Evolutionary conservation across 2,113 vertebrate genomes (phyloP).

Genomic region (Oceanites oceanicus): DNA sequence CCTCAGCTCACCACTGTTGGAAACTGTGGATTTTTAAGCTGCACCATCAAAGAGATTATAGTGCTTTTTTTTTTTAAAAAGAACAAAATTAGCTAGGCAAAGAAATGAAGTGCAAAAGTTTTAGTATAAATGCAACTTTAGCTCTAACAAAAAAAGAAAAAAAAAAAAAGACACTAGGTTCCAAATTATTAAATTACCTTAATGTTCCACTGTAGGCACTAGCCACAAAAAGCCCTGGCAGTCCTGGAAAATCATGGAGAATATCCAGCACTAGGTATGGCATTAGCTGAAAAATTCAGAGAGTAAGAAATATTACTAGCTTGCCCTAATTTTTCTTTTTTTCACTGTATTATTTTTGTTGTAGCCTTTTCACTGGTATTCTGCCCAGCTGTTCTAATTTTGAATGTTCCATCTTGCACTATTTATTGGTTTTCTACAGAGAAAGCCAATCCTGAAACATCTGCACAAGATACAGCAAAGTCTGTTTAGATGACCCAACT

Average conservation of each 20-base stretch:
- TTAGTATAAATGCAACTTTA: background rate
- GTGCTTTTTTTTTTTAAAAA: background rate
- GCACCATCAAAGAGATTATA: background rate
- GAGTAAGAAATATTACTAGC: background rate
- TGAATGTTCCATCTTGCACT: background rate
- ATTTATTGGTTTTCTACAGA: background rate
- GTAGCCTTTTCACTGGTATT: background rate
- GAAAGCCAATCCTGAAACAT: background rate
- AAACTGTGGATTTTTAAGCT: background rate
- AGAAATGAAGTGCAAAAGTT: background rate
- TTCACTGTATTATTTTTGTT: background rate
- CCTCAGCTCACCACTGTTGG: background rate
- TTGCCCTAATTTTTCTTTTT: background rate
- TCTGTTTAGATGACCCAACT: background rate
- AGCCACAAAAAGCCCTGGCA: conserved; percentile 95
- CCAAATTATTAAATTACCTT: conserved; percentile 78
- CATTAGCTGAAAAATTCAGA: conserved; percentile 83
- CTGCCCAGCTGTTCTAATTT: background rate
- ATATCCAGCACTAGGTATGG: conserved; percentile 96
- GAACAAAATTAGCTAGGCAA: background rate
- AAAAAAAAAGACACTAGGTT: background rate
- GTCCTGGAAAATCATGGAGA: conserved; percentile 83
- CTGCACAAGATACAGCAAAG: background rate
- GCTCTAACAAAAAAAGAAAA: background rate
- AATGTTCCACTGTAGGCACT: conserved; percentile 95